Evolutionary conservation across 2,888 invertebrate species (phyloP), one percentile per base, ranked within the genome.

Genomic region (Acrocyrtus sp.): DNA sequence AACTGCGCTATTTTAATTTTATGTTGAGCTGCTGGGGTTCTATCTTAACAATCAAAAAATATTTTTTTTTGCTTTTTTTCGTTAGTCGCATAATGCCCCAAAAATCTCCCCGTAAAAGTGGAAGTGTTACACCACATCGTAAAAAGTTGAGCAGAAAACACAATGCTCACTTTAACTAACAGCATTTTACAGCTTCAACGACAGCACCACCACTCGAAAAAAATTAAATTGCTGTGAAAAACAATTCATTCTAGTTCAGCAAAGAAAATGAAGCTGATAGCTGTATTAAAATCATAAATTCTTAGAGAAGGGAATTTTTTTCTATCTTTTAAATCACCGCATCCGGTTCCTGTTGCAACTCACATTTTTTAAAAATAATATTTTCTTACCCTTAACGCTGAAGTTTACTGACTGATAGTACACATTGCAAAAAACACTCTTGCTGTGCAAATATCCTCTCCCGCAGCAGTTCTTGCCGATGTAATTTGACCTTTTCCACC

Each of bases 341-440:
- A 47, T 65, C 65, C 65, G 65, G 65, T 56, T 65, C 65, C 63
- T 53, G 58, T 60, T 43, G 45, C 17, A 17, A 12, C 39, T 39
- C 8, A 6, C n/a, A n/a, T n/a, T n/a, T n/a, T n/a, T n/a, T n/a
- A n/a, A n/a, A n/a, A n/a, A n/a, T n/a, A n/a, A n/a, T n/a, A n/a
- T n/a, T n/a, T n/a, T 8, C 34, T 34, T 34, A 34, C 34, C 12
- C 12, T 34, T 8, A 8, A 34, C 34, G 5, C 34, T 12, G 34
- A 34, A 34, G 34, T 34, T 8, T 5, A 34, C 5, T 8, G 12
- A 34, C 34, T 34, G 34, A 34, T 34, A 34, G 5, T 8, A n/a
- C n/a, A n/a, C n/a, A 34, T 34, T 34, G 34, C 12, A 34, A 34
- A 34, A 8, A 34, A 8, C 12, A 5, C 12, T 34, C 34, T 34